These are phyloP conservation scores for Saccopteryx bilineata DNA, from an alignment of 2,113 vertebrate species.

Conservation along the genomic window DNA sequence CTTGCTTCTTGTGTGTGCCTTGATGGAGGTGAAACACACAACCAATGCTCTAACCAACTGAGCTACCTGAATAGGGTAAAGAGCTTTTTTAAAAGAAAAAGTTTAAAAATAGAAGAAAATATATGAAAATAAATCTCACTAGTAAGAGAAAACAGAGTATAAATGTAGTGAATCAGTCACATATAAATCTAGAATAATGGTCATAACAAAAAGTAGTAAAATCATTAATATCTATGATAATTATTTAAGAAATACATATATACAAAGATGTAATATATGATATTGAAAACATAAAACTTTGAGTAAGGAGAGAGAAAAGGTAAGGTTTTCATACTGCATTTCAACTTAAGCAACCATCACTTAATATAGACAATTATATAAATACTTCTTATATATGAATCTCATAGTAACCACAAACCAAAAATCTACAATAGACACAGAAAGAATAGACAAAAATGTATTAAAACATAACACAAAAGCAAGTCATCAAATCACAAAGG, in stretches of 20 bases:
- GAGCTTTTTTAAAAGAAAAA: neutral
- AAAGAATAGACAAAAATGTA: neutral
- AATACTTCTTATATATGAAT: neutral
- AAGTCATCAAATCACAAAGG: neutral
- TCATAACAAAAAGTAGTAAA: neutral
- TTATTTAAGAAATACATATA: neutral
- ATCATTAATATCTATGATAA: neutral
- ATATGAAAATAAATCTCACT: neutral
- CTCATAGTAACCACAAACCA: neutral
- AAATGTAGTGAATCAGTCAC: neutral
- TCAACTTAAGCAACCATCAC: neutral
- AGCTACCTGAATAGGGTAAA: neutral
- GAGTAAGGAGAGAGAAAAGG: neutral
- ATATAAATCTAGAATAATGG: neutral
- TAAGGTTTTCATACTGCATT: neutral
- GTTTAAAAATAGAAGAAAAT: neutral
- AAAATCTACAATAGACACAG: neutral
- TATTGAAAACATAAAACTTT: neutral
- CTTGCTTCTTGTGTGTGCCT: too few species aligned
- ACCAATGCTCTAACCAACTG: neutral
- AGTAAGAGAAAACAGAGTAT: neutral
- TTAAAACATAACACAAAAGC: neutral
- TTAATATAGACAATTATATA: neutral
- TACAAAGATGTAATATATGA: neutral
- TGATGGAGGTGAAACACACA: neutral